These are phyloP conservation scores for Vireo altiloquus DNA, from an alignment of 2,113 vertebrate genomes.

Conservation along the genomic window DNA sequence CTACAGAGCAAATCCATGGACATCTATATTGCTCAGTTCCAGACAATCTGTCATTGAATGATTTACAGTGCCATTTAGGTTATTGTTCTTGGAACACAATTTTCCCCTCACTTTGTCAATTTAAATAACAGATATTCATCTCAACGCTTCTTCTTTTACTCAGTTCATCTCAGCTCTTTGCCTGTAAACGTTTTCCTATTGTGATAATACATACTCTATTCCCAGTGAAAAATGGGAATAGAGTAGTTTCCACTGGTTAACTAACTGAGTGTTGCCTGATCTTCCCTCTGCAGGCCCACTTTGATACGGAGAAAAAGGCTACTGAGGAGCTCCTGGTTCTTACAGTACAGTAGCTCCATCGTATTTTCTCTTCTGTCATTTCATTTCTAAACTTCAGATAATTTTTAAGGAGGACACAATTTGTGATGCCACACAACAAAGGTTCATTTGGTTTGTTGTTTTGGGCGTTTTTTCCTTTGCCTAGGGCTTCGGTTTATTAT, in stretches of 20 bases:
- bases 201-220: neutral
- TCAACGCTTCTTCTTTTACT: neutral
- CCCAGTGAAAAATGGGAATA: neutral
- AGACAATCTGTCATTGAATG: neutral
- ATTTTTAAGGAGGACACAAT: neutral
- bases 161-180: neutral
- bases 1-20: neutral
- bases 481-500: neutral
- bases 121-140: neutral
- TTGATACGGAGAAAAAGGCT: rapidly evolving
- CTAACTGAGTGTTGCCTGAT: neutral
- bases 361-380: neutral
- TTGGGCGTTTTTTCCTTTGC: neutral
- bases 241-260: neutral
- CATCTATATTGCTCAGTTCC: neutral
- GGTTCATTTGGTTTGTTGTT: neutral
- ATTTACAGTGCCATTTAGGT: neutral
- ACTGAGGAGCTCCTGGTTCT: neutral
- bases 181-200: neutral
- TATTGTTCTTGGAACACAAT: neutral
- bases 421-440: neutral
- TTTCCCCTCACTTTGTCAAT: neutral
- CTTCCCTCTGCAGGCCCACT: neutral
- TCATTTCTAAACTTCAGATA: neutral
- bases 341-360: rapidly evolving